phyloP scores from a whole-genome alignment of 2,888 invertebrate species.

The Sesia bembeciformis region DNA sequence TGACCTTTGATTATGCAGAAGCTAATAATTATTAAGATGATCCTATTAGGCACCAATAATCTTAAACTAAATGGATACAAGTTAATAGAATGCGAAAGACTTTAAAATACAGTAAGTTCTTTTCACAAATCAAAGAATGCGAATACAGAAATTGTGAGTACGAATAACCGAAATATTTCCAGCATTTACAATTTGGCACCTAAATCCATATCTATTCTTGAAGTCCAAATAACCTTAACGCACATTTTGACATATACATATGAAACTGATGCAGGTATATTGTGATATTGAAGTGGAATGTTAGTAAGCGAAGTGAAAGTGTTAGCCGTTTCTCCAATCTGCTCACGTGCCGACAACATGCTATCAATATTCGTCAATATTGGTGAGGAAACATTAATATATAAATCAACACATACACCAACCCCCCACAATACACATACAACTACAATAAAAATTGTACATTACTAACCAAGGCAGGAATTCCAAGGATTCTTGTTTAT shows the following conservation, averaged over 20 bases:
- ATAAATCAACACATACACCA: neutral
- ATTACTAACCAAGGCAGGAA: slow-evolving; percentile 88
- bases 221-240: slow-evolving; percentile 63
- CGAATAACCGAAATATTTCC: slow-evolving; percentile 24
- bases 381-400: no score
- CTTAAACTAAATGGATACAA: neutral
- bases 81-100: slow-evolving; percentile 3
- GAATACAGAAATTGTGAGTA: slow-evolving; percentile 16
- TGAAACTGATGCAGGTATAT: slow-evolving; percentile 15
- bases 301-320: slow-evolving; percentile 56
- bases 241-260: slow-evolving; percentile 22
- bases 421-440: slow-evolving; percentile 17
- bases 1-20: no score
- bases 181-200: slow-evolving; percentile 69
- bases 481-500: slow-evolving; percentile 85
- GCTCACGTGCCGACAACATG: neutral
- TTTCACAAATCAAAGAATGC: slow-evolving; percentile 29
- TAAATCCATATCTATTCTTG: slow-evolving; percentile 71
- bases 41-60: no score
- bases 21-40: no score
- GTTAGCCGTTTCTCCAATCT: neutral
- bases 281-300: slow-evolving; percentile 35
- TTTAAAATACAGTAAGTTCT: slow-evolving; percentile 5
- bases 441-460: slow-evolving; percentile 49
- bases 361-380: neutral